A percentile compares a stretch with the other conserved stretches of the same genome.
Conservation (phyloP, 1,140 invertebrate species). For the Maconellicoccus hirsutus region DNA sequence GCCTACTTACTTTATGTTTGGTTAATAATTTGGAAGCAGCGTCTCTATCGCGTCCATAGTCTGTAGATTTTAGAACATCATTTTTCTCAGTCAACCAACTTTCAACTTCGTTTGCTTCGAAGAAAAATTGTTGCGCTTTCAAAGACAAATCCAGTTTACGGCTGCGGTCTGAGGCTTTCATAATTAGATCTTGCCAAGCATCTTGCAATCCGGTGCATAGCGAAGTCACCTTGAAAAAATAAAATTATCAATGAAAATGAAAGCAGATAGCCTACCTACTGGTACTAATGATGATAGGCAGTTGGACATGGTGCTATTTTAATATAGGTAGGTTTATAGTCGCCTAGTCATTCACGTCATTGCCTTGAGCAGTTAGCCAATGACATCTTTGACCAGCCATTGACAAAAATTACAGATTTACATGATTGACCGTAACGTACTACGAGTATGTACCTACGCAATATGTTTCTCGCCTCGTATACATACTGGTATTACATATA, state of each 20-base stretch:
- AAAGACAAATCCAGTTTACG: slow-evolving; percentile 72
- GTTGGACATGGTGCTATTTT: no score
- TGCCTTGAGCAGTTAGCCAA: no score
- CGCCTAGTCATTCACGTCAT: no score
- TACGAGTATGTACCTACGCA: no score
- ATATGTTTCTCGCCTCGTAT: no score
- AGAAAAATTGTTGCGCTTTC: slow-evolving; percentile 79
- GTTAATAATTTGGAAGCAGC: slow-evolving; percentile 80
- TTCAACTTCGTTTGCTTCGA: slow-evolving; percentile 84
- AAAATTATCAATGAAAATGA: neutral
- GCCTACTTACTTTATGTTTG: slow-evolving; percentile 74
- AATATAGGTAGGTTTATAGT: no score
- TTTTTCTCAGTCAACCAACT: slow-evolving; percentile 82
- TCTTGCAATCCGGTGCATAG: slow-evolving; percentile 49
- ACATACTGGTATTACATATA: no score
- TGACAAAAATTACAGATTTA: no score
- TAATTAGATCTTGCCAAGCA: slow-evolving; percentile 56
- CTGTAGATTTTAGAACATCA: slow-evolving; percentile 63
- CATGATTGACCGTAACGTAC: no score
- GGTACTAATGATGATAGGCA: no score
- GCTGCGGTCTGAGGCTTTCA: slow-evolving; percentile 55
- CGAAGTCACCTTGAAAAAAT: slow-evolving; percentile 42
- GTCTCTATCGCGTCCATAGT: slow-evolving; percentile 77
- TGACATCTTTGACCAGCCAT: no score
- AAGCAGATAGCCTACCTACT: neutral